Percentiles rank a stretch among this genome's conserved stretches.
Evolutionary conservation across 2,797 vertebrate genomes (phyloP).

Genomic region (Oreochromis mossambicus): DNA sequence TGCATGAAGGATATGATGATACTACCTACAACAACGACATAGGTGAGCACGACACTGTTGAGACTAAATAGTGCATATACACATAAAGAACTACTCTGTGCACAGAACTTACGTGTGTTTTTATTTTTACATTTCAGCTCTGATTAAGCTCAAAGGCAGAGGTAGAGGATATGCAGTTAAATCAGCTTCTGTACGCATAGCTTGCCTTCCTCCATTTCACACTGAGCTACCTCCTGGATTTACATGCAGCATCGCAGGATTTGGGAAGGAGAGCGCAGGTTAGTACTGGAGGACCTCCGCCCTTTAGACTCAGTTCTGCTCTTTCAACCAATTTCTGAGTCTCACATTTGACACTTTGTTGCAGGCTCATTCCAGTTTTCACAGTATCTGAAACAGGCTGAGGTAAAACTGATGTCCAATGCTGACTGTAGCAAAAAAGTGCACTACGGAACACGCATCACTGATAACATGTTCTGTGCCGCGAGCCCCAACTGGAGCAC

Average conservation of each 20-base stretch:
- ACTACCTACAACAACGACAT: slow-evolving; percentile 83
- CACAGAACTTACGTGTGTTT: background rate
- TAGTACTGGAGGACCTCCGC: slow-evolving; percentile 39
- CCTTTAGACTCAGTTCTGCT: background rate
- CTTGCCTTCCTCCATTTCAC: slow-evolving; percentile 81
- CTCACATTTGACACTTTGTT: background rate
- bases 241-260: slow-evolving; percentile 84
- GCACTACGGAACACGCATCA: slow-evolving; percentile 71
- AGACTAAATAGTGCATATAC: background rate
- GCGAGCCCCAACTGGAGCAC: slow-evolving; percentile 78
- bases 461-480: slow-evolving; percentile 90
- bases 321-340: background rate
- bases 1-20: slow-evolving; percentile 73
- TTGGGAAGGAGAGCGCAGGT: slow-evolving; percentile 77
- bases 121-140: slow-evolving; percentile 70
- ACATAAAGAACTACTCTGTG: background rate
- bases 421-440: slow-evolving; percentile 60
- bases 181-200: slow-evolving; percentile 76
- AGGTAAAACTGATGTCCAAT: slow-evolving; percentile 77
- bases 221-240: slow-evolving; percentile 61
- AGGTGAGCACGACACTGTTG: slow-evolving; percentile 60
- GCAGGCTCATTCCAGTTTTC: slow-evolving; percentile 66
- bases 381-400: slow-evolving; percentile 77
- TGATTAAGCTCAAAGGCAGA: slow-evolving; percentile 80
- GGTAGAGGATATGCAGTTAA: slow-evolving; percentile 72